A percentile compares a stretch with the other conserved stretches of the same genome.
phyloP scores from a whole-genome alignment of 2,888 invertebrate species.

The Sisyra terminalis region DNA sequence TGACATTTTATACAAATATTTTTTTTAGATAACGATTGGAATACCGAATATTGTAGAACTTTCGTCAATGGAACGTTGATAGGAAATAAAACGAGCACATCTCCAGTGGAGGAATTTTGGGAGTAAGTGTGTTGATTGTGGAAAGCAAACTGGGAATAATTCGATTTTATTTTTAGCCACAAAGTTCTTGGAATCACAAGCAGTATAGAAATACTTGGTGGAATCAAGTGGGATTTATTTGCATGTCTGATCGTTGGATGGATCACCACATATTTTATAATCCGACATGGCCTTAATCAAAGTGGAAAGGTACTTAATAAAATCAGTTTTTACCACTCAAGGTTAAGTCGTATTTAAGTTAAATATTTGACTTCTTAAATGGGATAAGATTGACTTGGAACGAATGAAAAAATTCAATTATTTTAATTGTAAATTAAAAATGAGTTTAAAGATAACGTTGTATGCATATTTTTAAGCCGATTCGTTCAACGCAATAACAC shows the following conservation, averaged over 20 bases:
- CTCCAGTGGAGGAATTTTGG: slow-evolving; percentile 41
- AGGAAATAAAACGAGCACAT: slow-evolving; percentile 17
- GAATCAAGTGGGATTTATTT: slow-evolving; percentile 49
- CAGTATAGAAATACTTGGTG: slow-evolving; percentile 42
- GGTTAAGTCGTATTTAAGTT: background rate
- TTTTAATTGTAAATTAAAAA: too few species aligned
- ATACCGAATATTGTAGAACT: slow-evolving; percentile 32
- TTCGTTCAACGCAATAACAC: too few species aligned
- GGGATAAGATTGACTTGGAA: too few species aligned
- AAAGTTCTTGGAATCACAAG: slow-evolving; percentile 42
- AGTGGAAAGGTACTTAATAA: slow-evolving; percentile 49
- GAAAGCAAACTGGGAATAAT: background rate
- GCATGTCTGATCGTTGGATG: slow-evolving; percentile 47
- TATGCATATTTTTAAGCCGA: too few species aligned
- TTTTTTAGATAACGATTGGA: slow-evolving; percentile 45
- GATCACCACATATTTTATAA: slow-evolving; percentile 49
- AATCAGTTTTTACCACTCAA: background rate
- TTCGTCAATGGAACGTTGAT: slow-evolving; percentile 5
- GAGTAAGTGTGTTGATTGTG: slow-evolving; percentile 28
- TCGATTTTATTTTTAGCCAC: slow-evolving; percentile 23
- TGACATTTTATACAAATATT: slow-evolving; percentile 3
- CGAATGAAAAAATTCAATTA: too few species aligned
- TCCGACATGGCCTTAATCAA: slow-evolving; percentile 56
- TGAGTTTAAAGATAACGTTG: too few species aligned
- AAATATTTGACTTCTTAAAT: background rate